Base-by-base conservation (phyloP, 2,797 vertebrate genomes). In the Astyanax mexicanus region DNA sequence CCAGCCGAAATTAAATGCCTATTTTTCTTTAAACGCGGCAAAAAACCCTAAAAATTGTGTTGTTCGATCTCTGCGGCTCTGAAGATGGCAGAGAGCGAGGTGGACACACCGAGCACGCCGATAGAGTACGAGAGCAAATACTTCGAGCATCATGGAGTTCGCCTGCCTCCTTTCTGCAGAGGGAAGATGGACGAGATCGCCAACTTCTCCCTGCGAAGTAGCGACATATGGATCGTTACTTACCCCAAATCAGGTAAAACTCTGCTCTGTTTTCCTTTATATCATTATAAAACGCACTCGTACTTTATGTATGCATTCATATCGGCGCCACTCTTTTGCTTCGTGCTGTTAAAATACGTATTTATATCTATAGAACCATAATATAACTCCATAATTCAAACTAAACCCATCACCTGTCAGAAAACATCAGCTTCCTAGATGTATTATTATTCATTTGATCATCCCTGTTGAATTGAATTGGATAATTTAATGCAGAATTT, bases 101-200 rank as follows among this genome's bases (percentile, higher is more conserved):
- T 94, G 79, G 96, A 97, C 88, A 98, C 97, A 83, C 97, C 97
- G 85, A 94, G 96, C 94, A 98, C 97, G 44, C 97, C 97, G 10
- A 95, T 96, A 29, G 97, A 99, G 91, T 98, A 97, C 85, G 97
- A 98, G 89, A 99, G 97, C 94, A 98, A 97, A 90, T 99, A 99
- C 89, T 98, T 97, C 86, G 97, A 99, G 89, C 96, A 96, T 90
- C 94, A 97, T 83, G 96, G 97, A 83, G 95, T 99, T 85, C 94
- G 97, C 85, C 94, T 99, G 82, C 97, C 97, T 86, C 97, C 97
- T 87, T 99, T 99, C 92, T 99, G 97, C 93, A 94, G 96, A 73
- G 97, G 97, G 77, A 98, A 96, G 94, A 99, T 99, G 97, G 97
- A 98, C 90, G 97, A 98, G 83, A 97, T 98, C 84, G 90, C 95